Evolutionary conservation across 2,113 vertebrate species (phyloP).

Genomic region (Galeopterus variegatus): DNA sequence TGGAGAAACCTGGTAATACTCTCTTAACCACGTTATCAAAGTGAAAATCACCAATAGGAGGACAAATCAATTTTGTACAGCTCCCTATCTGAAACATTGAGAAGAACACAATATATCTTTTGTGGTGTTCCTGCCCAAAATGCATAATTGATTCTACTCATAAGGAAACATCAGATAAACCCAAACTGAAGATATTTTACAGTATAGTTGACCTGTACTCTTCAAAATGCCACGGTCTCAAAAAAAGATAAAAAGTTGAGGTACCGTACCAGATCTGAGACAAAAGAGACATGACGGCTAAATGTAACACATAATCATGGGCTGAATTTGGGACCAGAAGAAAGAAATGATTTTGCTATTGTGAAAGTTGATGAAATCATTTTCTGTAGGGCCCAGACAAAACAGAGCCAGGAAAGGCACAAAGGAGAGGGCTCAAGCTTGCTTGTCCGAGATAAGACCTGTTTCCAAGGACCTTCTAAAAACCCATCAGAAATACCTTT

Average conservation of each 20-base stretch:
- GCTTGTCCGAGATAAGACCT: too few species aligned
- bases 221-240: slow-evolving; percentile 37
- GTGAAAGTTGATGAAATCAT: too few species aligned
- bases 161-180: slow-evolving; percentile 36
- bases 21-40: slow-evolving; percentile 15
- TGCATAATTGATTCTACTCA: not conserved
- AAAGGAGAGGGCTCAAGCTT: too few species aligned
- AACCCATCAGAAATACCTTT: too few species aligned
- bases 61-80: not conserved
- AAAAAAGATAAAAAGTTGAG: not conserved
- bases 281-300: not conserved
- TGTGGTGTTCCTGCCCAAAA: slow-evolving; percentile 26
- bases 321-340: slow-evolving; percentile 2
- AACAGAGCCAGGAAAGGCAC: too few species aligned
- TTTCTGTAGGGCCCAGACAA: too few species aligned
- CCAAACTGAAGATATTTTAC: not conserved
- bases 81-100: not conserved
- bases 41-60: slow-evolving; percentile 1
- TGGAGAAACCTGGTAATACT: slow-evolving; percentile 7
- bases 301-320: not conserved
- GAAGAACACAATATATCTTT: not conserved
- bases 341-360: slow-evolving; percentile 2
- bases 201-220: not conserved
- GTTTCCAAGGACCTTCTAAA: too few species aligned
- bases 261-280: not conserved